Evolutionary conservation across 2,888 invertebrate genomes (phyloP).

Genomic region (Amphipoea oculea): DNA sequence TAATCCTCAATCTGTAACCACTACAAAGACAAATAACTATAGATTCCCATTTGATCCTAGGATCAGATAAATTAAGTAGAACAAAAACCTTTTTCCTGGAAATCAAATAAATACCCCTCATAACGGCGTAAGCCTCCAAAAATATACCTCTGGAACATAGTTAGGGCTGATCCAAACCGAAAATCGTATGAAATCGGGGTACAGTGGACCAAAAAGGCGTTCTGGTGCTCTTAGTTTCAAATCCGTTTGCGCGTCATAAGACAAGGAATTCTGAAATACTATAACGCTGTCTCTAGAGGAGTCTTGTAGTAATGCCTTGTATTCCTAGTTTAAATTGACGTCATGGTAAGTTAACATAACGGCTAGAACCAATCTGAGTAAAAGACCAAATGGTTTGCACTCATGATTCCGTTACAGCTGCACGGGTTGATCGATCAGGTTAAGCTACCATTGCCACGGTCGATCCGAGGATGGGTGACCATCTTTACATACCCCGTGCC

Average conservation of each 20-base stretch:
- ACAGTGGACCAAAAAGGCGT: constrained; percentile 18
- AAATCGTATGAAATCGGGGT: constrained; percentile 58
- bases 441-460: too few relatives aligned
- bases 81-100: constrained; percentile 18
- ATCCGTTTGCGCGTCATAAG: not conserved
- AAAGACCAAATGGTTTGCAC: too few relatives aligned
- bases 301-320: not conserved
- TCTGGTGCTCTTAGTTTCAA: not conserved
- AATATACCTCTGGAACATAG: constrained; percentile 57
- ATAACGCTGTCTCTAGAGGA: not conserved
- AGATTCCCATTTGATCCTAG: constrained; percentile 9
- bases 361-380: too few relatives aligned
- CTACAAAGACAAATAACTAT: constrained; percentile 13
- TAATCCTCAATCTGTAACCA: not conserved
- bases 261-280: too few relatives aligned
- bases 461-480: too few relatives aligned
- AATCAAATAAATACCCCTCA: constrained; percentile 57
- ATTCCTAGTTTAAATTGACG: too few relatives aligned
- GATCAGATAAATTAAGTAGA: constrained; percentile 14
- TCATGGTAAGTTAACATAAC: not conserved
- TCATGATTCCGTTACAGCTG: not conserved
- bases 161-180: constrained; percentile 54
- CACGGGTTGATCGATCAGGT: too few relatives aligned
- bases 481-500: too few relatives aligned
- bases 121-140: constrained; percentile 47